Percentiles rank a stretch among this genome's conserved stretches.
Conservation (phyloP, 1,140 invertebrate genomes). For the Drosophila jambulina region DNA sequence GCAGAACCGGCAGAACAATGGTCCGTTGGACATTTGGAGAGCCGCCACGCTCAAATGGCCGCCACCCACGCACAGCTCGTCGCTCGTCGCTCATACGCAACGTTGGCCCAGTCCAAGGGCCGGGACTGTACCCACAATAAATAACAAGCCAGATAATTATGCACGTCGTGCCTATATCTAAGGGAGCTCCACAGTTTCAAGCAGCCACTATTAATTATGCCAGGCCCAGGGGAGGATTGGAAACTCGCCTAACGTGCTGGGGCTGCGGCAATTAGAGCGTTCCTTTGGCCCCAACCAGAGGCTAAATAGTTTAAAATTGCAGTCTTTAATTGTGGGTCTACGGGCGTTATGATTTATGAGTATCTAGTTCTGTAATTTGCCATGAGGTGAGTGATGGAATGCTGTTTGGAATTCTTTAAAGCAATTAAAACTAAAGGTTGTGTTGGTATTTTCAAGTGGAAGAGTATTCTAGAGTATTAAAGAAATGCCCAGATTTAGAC, state of each 20-base stretch:
- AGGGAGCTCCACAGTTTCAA: conserved; percentile 35
- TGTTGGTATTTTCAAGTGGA: background rate
- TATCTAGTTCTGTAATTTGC: conserved; percentile 35
- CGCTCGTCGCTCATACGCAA: conserved; percentile 71
- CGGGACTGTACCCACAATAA: conserved; percentile 63
- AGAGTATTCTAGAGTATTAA: background rate
- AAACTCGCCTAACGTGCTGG: conserved; percentile 31
- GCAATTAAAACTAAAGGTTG: background rate
- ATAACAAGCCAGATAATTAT: conserved; percentile 79
- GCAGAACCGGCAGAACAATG: conserved; percentile 48
- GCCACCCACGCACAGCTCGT: conserved; percentile 71
- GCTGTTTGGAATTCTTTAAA: background rate
- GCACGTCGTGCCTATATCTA: conserved; percentile 64
- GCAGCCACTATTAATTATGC: conserved; percentile 53
- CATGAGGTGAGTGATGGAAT: conserved; percentile 43
- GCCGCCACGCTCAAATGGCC: conserved; percentile 70
- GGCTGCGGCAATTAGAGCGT: conserved; percentile 53
- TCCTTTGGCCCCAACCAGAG: conserved; percentile 26
- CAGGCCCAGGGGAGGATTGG: background rate
- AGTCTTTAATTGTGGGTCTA: conserved; percentile 63
- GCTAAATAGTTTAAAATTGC: conserved; percentile 52
- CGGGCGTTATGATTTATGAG: conserved; percentile 63
- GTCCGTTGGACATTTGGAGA: conserved; percentile 60
- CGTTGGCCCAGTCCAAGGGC: conserved; percentile 47
- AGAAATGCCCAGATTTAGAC: too few species aligned